These are phyloP conservation scores for Leptinotarsa defecta DNA, from an alignment of 1,140 invertebrate genomes.

Conservation along the genomic window DNA sequence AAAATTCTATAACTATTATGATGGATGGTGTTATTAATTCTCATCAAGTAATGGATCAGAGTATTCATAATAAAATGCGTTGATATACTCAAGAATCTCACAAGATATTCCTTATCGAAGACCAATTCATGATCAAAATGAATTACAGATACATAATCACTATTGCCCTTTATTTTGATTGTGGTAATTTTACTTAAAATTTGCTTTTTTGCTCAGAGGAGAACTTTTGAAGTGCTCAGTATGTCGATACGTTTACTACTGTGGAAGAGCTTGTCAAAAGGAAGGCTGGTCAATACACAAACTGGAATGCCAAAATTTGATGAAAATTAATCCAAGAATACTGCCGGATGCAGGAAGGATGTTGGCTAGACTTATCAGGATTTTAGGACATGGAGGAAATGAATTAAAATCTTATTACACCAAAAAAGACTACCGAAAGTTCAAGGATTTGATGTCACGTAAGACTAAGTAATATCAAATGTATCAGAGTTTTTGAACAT, in stretches of 20 bases:
- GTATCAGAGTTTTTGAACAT: too few relatives aligned
- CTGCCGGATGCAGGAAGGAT: slow-evolving; percentile 76
- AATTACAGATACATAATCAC: too few relatives aligned
- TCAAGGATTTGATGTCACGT: slow-evolving; percentile 87
- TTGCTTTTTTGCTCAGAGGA: slow-evolving; percentile 55
- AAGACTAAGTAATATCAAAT: slow-evolving; percentile 52
- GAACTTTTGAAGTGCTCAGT: slow-evolving; percentile 75
- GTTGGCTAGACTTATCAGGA: slow-evolving; percentile 73
- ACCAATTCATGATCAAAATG: too few relatives aligned
- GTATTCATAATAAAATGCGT: too few relatives aligned
- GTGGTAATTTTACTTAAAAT: too few relatives aligned
- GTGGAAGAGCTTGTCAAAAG: slow-evolving; percentile 73
- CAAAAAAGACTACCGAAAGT: slow-evolving; percentile 70
- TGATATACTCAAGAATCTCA: too few relatives aligned
- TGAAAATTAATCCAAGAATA: slow-evolving; percentile 66
- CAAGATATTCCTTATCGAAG: too few relatives aligned
- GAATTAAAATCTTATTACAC: slow-evolving; percentile 69
- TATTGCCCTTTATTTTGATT: too few relatives aligned
- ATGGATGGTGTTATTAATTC: too few relatives aligned
- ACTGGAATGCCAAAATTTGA: slow-evolving; percentile 74
- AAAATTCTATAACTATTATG: too few relatives aligned
- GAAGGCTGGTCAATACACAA: slow-evolving; percentile 78
- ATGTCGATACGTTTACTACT: slow-evolving; percentile 83
- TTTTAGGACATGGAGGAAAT: slow-evolving; percentile 69
- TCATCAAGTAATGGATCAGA: too few relatives aligned